Percentiles rank a stretch among this genome's conserved stretches.
Evolutionary conservation across 2,888 invertebrate species (phyloP).

Genomic region (Brassicogethes aeneus): DNA sequence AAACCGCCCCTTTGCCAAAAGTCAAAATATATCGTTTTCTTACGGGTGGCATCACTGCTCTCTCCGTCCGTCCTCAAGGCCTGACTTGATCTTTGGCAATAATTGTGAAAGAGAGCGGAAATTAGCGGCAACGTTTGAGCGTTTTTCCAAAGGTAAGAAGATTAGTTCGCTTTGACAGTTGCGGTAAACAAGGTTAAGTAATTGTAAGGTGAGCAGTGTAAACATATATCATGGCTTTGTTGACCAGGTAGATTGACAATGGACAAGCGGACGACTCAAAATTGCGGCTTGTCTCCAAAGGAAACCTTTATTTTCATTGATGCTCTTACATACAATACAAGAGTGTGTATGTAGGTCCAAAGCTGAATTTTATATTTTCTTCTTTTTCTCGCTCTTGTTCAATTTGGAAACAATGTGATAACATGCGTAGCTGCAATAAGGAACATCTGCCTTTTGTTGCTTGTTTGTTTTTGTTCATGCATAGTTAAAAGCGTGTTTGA

Average conservation of each 20-base stretch:
- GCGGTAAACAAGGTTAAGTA: slow-evolving; percentile 41
- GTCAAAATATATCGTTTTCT: slow-evolving; percentile 26
- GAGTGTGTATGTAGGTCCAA: too few species aligned
- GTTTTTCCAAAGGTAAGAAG: slow-evolving; percentile 23
- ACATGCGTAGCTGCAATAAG: too few species aligned
- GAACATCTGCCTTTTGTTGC: too few species aligned
- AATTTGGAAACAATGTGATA: too few species aligned
- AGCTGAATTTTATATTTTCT: too few species aligned
- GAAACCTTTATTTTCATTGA: too few species aligned
- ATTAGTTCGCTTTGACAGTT: slow-evolving; percentile 42
- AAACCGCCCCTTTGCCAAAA: slow-evolving; percentile 25
- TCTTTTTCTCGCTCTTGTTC: too few species aligned
- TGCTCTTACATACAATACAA: too few species aligned
- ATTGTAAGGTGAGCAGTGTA: slow-evolving; percentile 30
- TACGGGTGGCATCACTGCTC: slow-evolving; percentile 27
- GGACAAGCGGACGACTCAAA: neutral
- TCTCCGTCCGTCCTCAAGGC: too few species aligned
- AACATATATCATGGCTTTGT: slow-evolving; percentile 30
- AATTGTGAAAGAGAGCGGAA: neutral
- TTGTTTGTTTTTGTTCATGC: too few species aligned
- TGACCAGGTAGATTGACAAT: neutral
- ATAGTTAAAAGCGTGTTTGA: too few species aligned
- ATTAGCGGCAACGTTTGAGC: neutral
- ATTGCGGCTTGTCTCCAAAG: neutral
- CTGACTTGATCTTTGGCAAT: too few species aligned